Percentiles rank a stretch among this genome's conserved stretches.
phyloP scores from a whole-genome alignment of 2,797 vertebrate genomes.

The Sandelia bainsii region DNA sequence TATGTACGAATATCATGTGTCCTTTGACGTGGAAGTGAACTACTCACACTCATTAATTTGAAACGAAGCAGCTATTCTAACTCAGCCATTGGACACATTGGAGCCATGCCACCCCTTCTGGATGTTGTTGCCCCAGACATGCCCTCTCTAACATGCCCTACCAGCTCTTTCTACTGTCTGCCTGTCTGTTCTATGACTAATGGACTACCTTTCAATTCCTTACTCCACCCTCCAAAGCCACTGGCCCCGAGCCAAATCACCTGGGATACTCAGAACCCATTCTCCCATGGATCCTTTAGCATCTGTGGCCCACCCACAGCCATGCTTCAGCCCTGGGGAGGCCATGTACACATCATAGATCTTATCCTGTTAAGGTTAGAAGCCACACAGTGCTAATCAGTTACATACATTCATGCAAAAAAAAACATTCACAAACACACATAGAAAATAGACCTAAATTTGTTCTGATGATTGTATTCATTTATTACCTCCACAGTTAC shows the following conservation, averaged over 20 bases:
- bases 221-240: conserved; percentile 20
- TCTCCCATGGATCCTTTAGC: conserved; percentile 50
- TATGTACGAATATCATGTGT: conserved; percentile 27
- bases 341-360: conserved; percentile 43
- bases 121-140: conserved; percentile 69
- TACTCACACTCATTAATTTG: conserved; percentile 50
- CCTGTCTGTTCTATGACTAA: conserved; percentile 64
- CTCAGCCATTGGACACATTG: conserved; percentile 30
- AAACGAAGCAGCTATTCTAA: conserved; percentile 48
- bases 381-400: conserved; percentile 47
- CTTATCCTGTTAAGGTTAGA: conserved; percentile 33
- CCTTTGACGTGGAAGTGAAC: conserved; percentile 39
- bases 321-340: conserved; percentile 19
- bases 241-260: conserved; percentile 64
- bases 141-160: conserved; percentile 50
- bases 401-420: conserved; percentile 37
- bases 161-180: conserved; percentile 52
- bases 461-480: conserved; percentile 35
- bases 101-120: conserved; percentile 47
- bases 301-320: conserved; percentile 59
- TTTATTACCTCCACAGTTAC: conserved; percentile 41
- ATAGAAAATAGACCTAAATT: background rate
- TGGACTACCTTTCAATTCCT: conserved; percentile 34
- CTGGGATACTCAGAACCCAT: conserved; percentile 59
- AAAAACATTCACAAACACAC: conserved; percentile 25